Base-by-base conservation (phyloP, 2,113 vertebrate species). In the Amazona guildingii region DNA sequence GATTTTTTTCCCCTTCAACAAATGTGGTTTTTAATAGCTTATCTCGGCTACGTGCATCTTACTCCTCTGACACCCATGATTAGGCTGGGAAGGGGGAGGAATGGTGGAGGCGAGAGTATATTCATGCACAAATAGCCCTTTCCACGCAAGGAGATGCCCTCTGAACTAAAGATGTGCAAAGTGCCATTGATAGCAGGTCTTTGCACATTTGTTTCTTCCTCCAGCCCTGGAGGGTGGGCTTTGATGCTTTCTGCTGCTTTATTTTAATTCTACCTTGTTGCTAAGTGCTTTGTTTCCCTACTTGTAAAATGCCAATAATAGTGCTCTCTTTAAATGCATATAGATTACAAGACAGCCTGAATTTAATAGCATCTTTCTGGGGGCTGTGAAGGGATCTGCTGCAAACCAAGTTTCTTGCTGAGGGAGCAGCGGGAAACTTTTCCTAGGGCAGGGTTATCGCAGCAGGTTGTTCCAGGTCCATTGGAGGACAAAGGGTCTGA, bases 351-450 rank as follows among this genome's bases (percentile, higher is more conserved):
- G 76, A 11, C 51, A 63, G 52, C 35, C 67, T 49, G 74, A 66
- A 91, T 88, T 43, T 75, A 80, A 88, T n/a, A 48, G 43, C 63
- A 51, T 67, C 46, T 64, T 89, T 76, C 80, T 72, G 84, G 77
- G 75, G 81, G 73, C 62, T 91, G 62, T 43, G 48, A 41, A 89
- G 66, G 57, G 66, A 75, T 82, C 62, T 95, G 74, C 66, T 1
- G 2, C 86, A 92, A 95, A 63, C 35, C 83, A 51, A 68, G 83
- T 76, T 66, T 93, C 84, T 70, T 83, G 54, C 63, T 92, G 73
- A 29, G 79, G 51, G 10, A 90, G 76, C 93, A 92, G 75, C 68
- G 51, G 89, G 76, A 93, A 94, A 94, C 94, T 94, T 91, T 92
- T 95, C 78, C 69, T 54, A 37, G 63, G 70, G 62, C 31, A 1